Conservation (phyloP, 1,140 invertebrate genomes). For the Pinna nobilis region DNA sequence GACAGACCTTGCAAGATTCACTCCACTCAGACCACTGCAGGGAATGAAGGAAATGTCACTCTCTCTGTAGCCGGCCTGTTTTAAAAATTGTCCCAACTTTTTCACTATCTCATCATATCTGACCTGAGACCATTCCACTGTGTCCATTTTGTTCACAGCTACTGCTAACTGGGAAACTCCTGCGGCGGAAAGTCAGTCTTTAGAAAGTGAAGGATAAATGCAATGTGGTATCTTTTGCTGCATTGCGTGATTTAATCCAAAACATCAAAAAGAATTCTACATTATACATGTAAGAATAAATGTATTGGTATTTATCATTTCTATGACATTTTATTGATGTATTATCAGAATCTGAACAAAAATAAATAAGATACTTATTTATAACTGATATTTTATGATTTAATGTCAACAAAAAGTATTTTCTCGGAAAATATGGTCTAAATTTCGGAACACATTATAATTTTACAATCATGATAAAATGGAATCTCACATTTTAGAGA, state of each 20-base stretch:
- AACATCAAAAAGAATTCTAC: too few species aligned
- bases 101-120: conserved; percentile 90
- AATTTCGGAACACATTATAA: too few species aligned
- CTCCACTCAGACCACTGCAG: conserved; percentile 95
- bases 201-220: neutral
- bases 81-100: conserved; percentile 92
- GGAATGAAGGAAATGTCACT: conserved; percentile 93
- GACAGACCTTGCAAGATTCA: conserved; percentile 88
- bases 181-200: conserved; percentile 62
- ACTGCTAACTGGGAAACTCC: conserved; percentile 87
- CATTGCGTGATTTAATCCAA: too few species aligned
- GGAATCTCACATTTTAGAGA: too few species aligned
- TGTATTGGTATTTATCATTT: neutral
- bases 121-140: conserved; percentile 78
- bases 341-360: too few species aligned
- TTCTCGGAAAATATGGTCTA: too few species aligned
- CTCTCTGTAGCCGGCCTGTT: conserved; percentile 96
- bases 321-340: neutral
- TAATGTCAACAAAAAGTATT: too few species aligned
- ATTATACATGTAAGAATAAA: neutral
- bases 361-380: too few species aligned
- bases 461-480: too few species aligned
- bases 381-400: too few species aligned
- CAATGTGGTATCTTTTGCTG: neutral
- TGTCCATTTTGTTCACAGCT: conserved; percentile 78